These are phyloP conservation scores for Paracanthobrama guichenoti DNA, from an alignment of 2,113 vertebrate species.

Conservation along the genomic window DNA sequence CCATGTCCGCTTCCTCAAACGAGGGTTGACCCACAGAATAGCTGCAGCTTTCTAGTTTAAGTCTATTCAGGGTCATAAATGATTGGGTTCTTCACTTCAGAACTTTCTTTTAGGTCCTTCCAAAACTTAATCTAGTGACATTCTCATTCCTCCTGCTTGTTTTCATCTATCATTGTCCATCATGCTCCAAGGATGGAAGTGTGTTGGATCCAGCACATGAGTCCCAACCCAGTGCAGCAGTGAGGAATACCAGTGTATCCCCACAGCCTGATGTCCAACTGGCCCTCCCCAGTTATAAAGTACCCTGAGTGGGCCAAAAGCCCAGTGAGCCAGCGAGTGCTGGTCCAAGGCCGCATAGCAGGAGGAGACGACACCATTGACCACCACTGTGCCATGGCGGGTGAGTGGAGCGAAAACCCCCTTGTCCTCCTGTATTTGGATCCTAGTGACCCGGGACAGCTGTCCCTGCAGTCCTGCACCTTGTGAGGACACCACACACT, in stretches of 20 bases:
- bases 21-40: constrained; percentile 26
- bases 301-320: constrained; percentile 86
- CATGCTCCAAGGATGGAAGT: constrained; percentile 86
- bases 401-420: constrained; percentile 93
- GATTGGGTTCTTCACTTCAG: constrained; percentile 26
- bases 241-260: constrained; percentile 92
- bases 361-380: constrained; percentile 88
- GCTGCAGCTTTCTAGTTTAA: constrained; percentile 37
- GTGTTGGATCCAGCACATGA: constrained; percentile 80
- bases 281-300: constrained; percentile 79
- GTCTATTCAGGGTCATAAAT: constrained; percentile 31
- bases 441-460: constrained; percentile 76
- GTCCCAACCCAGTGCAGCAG: constrained; percentile 86
- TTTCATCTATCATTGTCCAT: constrained; percentile 78
- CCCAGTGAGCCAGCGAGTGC: constrained; percentile 87
- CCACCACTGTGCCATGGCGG: constrained; percentile 87
- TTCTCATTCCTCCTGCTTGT: constrained; percentile 41
- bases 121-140: not conserved
- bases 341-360: constrained; percentile 91
- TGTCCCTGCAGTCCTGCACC: constrained; percentile 46
- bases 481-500: constrained; percentile 80
- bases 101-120: not conserved
- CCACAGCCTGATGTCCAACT: constrained; percentile 72
- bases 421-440: constrained; percentile 69
- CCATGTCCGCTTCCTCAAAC: constrained; percentile 24